A percentile compares a stretch with the other conserved stretches of the same genome.
Conservation (phyloP, 2,113 vertebrate genomes). For the Boleophthalmus pectinirostris region DNA sequence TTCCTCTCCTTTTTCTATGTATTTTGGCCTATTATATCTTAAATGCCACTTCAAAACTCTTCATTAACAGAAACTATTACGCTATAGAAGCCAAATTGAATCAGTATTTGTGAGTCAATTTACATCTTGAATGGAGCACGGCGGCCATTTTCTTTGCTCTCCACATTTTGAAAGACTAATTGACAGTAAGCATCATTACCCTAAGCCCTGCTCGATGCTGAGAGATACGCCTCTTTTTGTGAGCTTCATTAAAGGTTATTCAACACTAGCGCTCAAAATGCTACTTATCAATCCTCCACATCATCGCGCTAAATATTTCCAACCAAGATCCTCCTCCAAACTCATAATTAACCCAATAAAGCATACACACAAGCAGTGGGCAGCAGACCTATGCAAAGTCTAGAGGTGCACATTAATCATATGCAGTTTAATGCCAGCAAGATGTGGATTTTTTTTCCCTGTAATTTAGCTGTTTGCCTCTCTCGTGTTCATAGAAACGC, state of each 20-base stretch:
- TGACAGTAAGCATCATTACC: constrained; percentile 16
- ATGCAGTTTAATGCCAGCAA: constrained; percentile 57
- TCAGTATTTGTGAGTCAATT: neutral
- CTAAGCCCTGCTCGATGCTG: neutral
- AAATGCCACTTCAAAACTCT: neutral
- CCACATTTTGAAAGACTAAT: neutral
- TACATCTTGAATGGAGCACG: neutral
- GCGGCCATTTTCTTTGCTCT: neutral
- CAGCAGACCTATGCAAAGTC: constrained; percentile 44
- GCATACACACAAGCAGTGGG: constrained; percentile 40
- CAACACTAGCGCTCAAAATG: neutral
- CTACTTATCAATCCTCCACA: constrained; percentile 23
- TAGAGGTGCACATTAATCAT: constrained; percentile 64
- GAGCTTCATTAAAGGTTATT: constrained; percentile 16
- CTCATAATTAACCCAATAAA: constrained; percentile 54
- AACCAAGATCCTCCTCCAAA: constrained; percentile 19
- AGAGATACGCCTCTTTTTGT: constrained; percentile 5
- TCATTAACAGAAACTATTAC: neutral
- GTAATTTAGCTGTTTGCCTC: constrained; percentile 59
- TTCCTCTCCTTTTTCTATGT: neutral
- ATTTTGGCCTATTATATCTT: neutral
- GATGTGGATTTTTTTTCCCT: constrained; percentile 50
- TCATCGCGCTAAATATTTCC: constrained; percentile 22
- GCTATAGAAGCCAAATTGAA: neutral
- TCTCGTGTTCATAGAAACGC: constrained; percentile 26